A percentile compares a stretch with the other conserved stretches of the same genome.
Evolutionary conservation across 2,888 invertebrate genomes (phyloP).

Genomic region (Ophion slaviceki): DNA sequence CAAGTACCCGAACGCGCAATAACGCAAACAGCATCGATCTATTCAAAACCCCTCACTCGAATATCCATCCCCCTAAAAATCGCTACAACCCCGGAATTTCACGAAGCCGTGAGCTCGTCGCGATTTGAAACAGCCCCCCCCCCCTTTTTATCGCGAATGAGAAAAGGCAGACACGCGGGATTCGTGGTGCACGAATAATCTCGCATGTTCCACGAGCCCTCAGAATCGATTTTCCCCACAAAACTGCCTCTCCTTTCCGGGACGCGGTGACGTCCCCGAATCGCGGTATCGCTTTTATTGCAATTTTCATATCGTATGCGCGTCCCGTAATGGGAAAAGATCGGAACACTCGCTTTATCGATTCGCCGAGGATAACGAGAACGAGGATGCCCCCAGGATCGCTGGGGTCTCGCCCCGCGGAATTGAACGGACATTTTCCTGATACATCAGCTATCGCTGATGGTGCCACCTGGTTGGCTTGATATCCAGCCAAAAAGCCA

Average conservation of each 20-base stretch:
- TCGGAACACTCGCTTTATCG: constrained; percentile 17
- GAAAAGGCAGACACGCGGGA: constrained; percentile 17
- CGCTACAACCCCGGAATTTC: not conserved
- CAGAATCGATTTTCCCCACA: constrained; percentile 45
- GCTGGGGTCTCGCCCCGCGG: not conserved
- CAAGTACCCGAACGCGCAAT: too few species aligned
- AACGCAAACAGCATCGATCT: too few species aligned
- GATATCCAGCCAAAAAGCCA: not conserved
- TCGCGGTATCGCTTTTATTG: constrained; percentile 36
- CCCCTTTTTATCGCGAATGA: constrained; percentile 4
- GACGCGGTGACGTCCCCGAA: constrained; percentile 51
- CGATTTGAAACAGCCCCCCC: not conserved
- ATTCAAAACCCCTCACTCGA: not conserved
- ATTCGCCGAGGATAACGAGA: not conserved
- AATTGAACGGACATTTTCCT: constrained; percentile 4
- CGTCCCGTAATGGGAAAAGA: constrained; percentile 22
- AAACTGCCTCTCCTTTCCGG: constrained; percentile 46
- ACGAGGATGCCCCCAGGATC: not conserved
- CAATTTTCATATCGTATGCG: not conserved
- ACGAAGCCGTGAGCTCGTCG: not conserved
- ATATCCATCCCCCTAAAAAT: not conserved
- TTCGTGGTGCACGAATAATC: constrained; percentile 25
- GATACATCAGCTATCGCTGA: not conserved
- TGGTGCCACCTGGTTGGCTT: not conserved
- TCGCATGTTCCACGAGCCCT: constrained; percentile 47